These are phyloP conservation scores for Aptenodytes patagonicus DNA, from an alignment of 2,113 vertebrate species.

Conservation along the genomic window DNA sequence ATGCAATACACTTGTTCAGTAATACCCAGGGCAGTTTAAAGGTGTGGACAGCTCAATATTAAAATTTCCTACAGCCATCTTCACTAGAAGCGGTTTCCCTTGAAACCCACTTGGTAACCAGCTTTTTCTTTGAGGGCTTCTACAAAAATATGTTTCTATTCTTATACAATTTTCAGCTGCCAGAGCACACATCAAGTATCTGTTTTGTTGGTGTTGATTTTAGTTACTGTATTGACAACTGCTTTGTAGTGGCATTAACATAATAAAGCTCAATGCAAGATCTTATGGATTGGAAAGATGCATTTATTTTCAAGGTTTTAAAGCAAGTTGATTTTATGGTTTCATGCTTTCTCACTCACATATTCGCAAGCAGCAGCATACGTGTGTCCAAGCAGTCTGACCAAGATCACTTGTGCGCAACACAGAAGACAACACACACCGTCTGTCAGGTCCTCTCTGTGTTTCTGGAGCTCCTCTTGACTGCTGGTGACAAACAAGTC, in stretches of 20 bases:
- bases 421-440: accelerated
- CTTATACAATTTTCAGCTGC: not conserved
- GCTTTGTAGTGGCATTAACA: not conserved
- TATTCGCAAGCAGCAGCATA: not conserved
- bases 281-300: not conserved
- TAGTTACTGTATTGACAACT: not conserved
- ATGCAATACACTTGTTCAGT: not conserved
- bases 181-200: not conserved
- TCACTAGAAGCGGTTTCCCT: not conserved
- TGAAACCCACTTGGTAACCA: not conserved
- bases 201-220: not conserved
- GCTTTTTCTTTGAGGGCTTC: not conserved
- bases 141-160: not conserved
- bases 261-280: not conserved
- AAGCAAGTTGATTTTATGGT: not conserved
- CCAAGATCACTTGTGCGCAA: not conserved
- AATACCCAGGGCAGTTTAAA: not conserved
- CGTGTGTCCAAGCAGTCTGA: accelerated
- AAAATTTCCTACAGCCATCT: not conserved
- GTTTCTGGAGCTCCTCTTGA: not conserved
- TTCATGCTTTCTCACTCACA: not conserved
- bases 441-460: not conserved
- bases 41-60: not conserved
- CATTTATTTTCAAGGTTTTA: not conserved
- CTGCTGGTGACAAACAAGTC: accelerated